Conservation (phyloP, 2,797 vertebrate species). For the Poecilia gillii region DNA sequence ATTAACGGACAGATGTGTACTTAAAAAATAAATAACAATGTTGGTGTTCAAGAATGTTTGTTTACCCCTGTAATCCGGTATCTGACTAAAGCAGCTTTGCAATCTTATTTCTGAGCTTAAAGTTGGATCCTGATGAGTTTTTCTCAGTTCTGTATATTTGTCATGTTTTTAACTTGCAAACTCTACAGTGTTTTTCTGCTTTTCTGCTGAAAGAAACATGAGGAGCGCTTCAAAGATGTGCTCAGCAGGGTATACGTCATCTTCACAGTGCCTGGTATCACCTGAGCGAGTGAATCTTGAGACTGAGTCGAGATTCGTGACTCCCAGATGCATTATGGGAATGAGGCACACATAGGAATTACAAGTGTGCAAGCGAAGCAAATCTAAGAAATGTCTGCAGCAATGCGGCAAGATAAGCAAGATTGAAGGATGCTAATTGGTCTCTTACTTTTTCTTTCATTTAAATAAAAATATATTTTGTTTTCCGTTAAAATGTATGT, state of each 20-base stretch:
- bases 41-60: not conserved
- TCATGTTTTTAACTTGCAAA: not conserved
- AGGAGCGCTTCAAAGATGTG: constrained; percentile 18
- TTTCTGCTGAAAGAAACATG: constrained; percentile 8
- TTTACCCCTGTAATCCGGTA: not conserved
- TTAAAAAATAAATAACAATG: not conserved
- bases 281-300: constrained; percentile 54
- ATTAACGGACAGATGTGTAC: too few species aligned
- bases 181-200: not conserved
- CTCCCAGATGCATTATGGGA: constrained; percentile 40
- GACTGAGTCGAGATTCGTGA: constrained; percentile 39
- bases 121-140: not conserved
- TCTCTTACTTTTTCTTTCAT: not conserved
- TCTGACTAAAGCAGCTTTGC: not conserved
- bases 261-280: constrained; percentile 27
- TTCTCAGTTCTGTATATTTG: not conserved
- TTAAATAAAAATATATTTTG: not conserved
- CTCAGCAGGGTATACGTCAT: not conserved
- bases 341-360: not conserved
- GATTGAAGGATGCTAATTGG: not conserved
- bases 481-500: not conserved
- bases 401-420: constrained; percentile 4
- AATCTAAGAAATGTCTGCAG: constrained; percentile 3
- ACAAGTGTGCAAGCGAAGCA: not conserved
- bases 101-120: not conserved